phyloP scores from a whole-genome alignment of 1,140 invertebrate species.

The Lordiphosa clarofinis region DNA sequence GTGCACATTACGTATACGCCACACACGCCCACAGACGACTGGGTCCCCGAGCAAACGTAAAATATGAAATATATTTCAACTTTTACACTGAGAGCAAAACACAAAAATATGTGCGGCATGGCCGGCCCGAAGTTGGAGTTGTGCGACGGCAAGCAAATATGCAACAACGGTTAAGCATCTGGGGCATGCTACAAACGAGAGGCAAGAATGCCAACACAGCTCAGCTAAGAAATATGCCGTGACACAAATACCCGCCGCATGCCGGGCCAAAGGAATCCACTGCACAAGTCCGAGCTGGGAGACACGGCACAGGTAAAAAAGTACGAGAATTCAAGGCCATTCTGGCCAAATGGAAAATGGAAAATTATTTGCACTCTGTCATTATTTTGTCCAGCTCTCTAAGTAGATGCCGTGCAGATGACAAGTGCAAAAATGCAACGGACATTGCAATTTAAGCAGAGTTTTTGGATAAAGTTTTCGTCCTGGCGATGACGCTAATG shows the following conservation, averaged over 20 bases:
- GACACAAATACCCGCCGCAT: slow-evolving; percentile 56
- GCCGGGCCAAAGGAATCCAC: slow-evolving; percentile 16
- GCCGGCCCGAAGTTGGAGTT: slow-evolving; percentile 8
- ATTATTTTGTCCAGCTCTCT: slow-evolving; percentile 40
- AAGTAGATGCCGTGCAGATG: slow-evolving; percentile 8
- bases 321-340: slow-evolving; percentile 52
- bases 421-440: slow-evolving; percentile 17
- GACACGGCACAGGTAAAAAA: slow-evolving; percentile 12
- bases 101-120: slow-evolving; percentile 66
- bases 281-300: slow-evolving; percentile 16
- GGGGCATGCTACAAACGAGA: slow-evolving; percentile 45
- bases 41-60: slow-evolving; percentile 64
- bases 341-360: slow-evolving; percentile 60
- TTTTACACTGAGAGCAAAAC: slow-evolving; percentile 49
- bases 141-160: slow-evolving; percentile 44
- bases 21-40: slow-evolving; percentile 16
- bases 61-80: slow-evolving; percentile 77
- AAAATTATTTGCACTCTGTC: slow-evolving; percentile 63
- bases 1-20: slow-evolving; percentile 58
- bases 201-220: slow-evolving; percentile 36
- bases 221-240: slow-evolving; percentile 53
- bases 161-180: slow-evolving; percentile 56
- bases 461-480: not conserved
- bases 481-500: slow-evolving; percentile 28
- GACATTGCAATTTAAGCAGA: slow-evolving; percentile 3